A percentile compares a stretch with the other conserved stretches of the same genome.
These are phyloP conservation scores for Dione vanillae DNA, from an alignment of 2,888 invertebrate genomes.

Conservation along the genomic window DNA sequence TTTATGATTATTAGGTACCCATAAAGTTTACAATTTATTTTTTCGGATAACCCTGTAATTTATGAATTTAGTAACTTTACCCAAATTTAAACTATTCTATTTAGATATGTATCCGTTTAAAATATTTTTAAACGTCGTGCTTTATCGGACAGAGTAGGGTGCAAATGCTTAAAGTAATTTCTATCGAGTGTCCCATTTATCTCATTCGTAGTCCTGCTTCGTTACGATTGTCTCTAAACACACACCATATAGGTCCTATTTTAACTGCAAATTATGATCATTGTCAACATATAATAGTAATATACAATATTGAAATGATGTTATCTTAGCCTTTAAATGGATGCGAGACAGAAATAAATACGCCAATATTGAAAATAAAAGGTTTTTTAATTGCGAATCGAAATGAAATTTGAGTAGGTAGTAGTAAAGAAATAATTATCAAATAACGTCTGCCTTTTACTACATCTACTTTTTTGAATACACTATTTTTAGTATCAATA, in stretches of 20 bases:
- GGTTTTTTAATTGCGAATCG: not conserved
- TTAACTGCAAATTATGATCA: constrained; percentile 9
- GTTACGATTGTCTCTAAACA: not conserved
- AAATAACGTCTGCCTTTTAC: too few species aligned
- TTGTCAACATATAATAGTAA: constrained; percentile 2
- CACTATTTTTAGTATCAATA: not conserved
- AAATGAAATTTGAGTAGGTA: constrained; percentile 1
- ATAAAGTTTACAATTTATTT: too few species aligned
- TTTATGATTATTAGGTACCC: too few species aligned
- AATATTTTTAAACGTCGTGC: too few species aligned
- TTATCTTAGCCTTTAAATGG: constrained; percentile 28
- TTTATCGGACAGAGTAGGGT: too few species aligned
- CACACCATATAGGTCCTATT: not conserved
- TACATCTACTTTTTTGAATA: not conserved
- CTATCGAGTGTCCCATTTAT: too few species aligned
- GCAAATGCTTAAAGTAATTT: too few species aligned
- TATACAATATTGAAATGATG: constrained; percentile 27
- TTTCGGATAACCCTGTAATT: not conserved
- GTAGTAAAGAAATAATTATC: not conserved
- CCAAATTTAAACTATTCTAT: too few species aligned
- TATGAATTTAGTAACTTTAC: too few species aligned
- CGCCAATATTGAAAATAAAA: constrained; percentile 25
- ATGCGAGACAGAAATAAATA: constrained; percentile 17
- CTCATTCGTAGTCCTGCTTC: too few species aligned
- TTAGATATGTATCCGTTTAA: too few species aligned